A percentile compares a stretch with the other conserved stretches of the same genome.
These are phyloP conservation scores for Myxocyprinus asiaticus DNA, from an alignment of 2,113 vertebrate genomes.

Conservation along the genomic window DNA sequence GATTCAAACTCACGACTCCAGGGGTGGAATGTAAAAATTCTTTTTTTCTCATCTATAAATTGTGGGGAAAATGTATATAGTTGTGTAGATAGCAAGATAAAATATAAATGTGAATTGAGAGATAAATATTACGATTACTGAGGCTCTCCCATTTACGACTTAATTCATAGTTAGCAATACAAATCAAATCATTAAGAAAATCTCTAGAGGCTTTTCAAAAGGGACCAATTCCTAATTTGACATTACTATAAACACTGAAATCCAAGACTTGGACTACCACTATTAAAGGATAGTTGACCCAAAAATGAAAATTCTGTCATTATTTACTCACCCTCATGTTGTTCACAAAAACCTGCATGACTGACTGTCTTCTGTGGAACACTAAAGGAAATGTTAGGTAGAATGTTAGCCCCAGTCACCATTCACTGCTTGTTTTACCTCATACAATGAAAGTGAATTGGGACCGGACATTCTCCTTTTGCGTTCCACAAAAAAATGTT, in stretches of 20 bases:
- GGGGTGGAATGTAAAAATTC: too few relatives aligned
- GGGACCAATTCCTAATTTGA: neutral
- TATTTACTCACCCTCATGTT: too few relatives aligned
- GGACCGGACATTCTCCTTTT: too few relatives aligned
- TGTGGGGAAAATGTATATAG: constrained; percentile 9
- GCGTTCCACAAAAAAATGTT: too few relatives aligned
- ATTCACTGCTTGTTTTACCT: too few relatives aligned
- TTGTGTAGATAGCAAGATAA: constrained; percentile 7
- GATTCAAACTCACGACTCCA: too few relatives aligned
- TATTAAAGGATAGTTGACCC: neutral
- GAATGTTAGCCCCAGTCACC: too few relatives aligned
- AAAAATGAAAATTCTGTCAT: too few relatives aligned
- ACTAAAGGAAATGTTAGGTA: too few relatives aligned
- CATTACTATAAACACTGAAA: constrained; percentile 27
- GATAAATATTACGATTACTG: neutral
- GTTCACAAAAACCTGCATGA: too few relatives aligned
- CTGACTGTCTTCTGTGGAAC: too few relatives aligned
- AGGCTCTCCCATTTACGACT: neutral
- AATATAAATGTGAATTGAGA: neutral
- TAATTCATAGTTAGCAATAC: neutral
- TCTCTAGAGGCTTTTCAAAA: neutral
- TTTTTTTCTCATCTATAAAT: neutral
- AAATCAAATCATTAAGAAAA: neutral
- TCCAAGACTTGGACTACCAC: constrained; percentile 40
- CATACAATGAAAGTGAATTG: too few relatives aligned